A percentile compares a stretch with the other conserved stretches of the same genome.
phyloP scores from a whole-genome alignment of 1,140 invertebrate species.

The Mactra quadrangularis region DNA sequence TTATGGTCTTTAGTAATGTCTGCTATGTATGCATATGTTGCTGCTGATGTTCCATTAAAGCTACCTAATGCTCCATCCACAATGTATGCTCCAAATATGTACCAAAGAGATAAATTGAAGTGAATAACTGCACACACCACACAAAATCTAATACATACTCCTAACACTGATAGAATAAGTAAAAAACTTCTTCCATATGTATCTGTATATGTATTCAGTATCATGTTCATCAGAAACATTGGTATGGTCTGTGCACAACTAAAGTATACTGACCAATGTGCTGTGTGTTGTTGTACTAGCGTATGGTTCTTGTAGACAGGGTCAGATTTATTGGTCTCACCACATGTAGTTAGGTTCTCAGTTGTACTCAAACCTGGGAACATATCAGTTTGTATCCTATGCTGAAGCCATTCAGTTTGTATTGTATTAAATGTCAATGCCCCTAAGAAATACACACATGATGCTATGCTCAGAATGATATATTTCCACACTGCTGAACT shows the following conservation, averaged over 20 bases:
- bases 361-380: not conserved
- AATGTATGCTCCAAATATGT: not conserved
- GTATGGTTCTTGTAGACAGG: not conserved
- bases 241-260: not conserved
- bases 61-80: not conserved
- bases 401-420: constrained; percentile 13
- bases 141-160: not conserved
- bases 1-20: not conserved
- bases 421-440: not conserved
- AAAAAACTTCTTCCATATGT: constrained; percentile 28
- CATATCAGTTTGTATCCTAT: not conserved
- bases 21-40: not conserved
- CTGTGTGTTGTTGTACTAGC: constrained; percentile 8
- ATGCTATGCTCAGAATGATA: not conserved
- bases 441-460: not conserved
- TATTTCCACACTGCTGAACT: not conserved
- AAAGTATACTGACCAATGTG: not conserved
- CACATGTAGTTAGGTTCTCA: not conserved
- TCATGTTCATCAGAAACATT: not conserved
- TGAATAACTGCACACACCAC: not conserved
- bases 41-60: not conserved
- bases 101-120: not conserved
- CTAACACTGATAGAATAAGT: not conserved
- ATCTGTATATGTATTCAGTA: not conserved
- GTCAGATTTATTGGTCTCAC: not conserved